A percentile compares a stretch with the other conserved stretches of the same genome.
phyloP scores from a whole-genome alignment of 2,113 vertebrate species.

The Maccullochella peelii region DNA sequence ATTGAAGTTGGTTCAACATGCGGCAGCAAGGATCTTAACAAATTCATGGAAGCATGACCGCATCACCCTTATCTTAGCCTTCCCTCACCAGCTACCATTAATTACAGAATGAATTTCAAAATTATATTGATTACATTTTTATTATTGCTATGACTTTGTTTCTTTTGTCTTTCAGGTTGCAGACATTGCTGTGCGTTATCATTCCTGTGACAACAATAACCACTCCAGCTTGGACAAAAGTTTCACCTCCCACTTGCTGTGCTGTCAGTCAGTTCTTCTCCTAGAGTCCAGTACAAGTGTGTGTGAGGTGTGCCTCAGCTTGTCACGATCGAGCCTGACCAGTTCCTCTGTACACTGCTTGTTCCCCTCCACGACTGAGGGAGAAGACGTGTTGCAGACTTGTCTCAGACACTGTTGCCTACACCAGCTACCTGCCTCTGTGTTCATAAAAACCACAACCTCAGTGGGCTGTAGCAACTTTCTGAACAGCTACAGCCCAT shows the following conservation, averaged over 20 bases:
- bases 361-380: conserved; percentile 78
- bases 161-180: conserved; percentile 85
- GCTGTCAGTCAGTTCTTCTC: conserved; percentile 90
- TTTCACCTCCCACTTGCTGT: conserved; percentile 67
- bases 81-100: not conserved
- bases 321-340: conserved; percentile 57
- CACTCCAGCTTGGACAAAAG: conserved; percentile 15
- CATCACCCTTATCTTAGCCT: not conserved
- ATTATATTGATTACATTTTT: not conserved
- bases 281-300: conserved; percentile 84
- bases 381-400: conserved; percentile 85
- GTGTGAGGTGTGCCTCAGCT: conserved; percentile 91
- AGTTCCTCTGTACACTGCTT: conserved; percentile 73
- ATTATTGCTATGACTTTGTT: not conserved
- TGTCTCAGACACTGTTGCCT: conserved; percentile 86
- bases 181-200: conserved; percentile 92
- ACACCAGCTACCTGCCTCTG: conserved; percentile 64
- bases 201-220: conserved; percentile 82
- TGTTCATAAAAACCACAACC: conserved; percentile 66
- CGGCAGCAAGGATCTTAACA: not conserved
- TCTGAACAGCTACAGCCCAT: conserved; percentile 88
- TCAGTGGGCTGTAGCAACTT: conserved; percentile 87
- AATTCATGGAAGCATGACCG: not conserved
- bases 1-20: not conserved
- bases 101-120: not conserved